phyloP scores from a whole-genome alignment of 2,113 vertebrate species.

The Aptenodytes patagonicus region DNA sequence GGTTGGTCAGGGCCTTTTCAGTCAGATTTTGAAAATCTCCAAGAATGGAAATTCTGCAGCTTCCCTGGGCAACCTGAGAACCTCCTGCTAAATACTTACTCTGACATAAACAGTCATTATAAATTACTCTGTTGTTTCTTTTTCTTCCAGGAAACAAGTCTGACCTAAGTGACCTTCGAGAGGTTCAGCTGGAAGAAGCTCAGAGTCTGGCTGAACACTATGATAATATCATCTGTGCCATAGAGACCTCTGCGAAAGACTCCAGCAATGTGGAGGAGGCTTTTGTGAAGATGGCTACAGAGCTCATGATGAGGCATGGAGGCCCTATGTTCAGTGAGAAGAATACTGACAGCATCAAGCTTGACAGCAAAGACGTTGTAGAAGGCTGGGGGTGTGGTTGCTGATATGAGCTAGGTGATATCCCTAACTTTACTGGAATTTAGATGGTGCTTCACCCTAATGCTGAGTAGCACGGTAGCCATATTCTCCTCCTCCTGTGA shows the following conservation, averaged over 20 bases:
- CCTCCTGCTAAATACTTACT: background rate
- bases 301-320: conserved; percentile 85
- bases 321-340: conserved; percentile 85
- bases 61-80: background rate
- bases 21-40: background rate
- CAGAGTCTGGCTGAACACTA: conserved; percentile 80
- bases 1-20: background rate
- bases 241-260: conserved; percentile 88
- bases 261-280: conserved; percentile 88
- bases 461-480: conserved; percentile 59
- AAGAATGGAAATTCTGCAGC: background rate
- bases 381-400: conserved; percentile 85
- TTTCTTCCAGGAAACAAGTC: conserved; percentile 83
- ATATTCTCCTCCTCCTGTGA: conserved; percentile 55
- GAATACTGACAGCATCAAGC: conserved; percentile 82
- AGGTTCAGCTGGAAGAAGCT: conserved; percentile 81
- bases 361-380: conserved; percentile 82
- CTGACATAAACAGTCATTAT: background rate
- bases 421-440: conserved; percentile 42
- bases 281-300: conserved; percentile 82
- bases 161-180: conserved; percentile 79
- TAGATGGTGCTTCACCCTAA: conserved; percentile 57
- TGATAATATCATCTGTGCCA: conserved; percentile 82
- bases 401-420: conserved; percentile 68
- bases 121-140: background rate